Evolutionary conservation across 35 echinoderm and acorn worm genomes (phyloP).

Genomic region (Amphiura filiformis): DNA sequence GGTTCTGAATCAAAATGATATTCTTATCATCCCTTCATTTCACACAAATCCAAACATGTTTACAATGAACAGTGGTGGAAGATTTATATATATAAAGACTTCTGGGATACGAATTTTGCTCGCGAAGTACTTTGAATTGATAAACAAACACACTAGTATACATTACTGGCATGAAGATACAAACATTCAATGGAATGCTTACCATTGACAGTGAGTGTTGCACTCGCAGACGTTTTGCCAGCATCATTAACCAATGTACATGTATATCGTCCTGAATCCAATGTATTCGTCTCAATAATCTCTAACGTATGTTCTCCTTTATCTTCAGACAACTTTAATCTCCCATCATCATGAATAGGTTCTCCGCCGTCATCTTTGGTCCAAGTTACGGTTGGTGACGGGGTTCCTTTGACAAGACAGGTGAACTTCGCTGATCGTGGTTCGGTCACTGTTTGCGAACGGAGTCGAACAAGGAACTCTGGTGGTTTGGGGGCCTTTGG

Average conservation of each 20-base stretch:
- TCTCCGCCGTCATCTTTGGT: slow-evolving; percentile 47
- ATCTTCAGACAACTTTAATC: slow-evolving; percentile 61
- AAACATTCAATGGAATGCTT: slow-evolving; percentile 11
- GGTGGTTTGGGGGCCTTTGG: slow-evolving; percentile 27
- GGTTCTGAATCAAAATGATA: too few species aligned
- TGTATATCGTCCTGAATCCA: slow-evolving; percentile 73
- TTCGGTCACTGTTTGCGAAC: slow-evolving; percentile 44
- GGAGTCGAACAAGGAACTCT: slow-evolving; percentile 61
- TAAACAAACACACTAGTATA: too few species aligned
- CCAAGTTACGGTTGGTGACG: slow-evolving; percentile 67
- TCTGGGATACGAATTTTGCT: too few species aligned
- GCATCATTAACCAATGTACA: slow-evolving; percentile 58
- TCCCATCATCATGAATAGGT: slow-evolving; percentile 31
- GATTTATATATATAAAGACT: too few species aligned
- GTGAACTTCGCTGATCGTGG: slow-evolving; percentile 47
- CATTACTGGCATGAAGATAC: too few species aligned
- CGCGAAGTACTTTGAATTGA: too few species aligned
- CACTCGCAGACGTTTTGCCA: slow-evolving; percentile 52
- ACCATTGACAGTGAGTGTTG: slow-evolving; percentile 64
- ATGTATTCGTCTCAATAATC: slow-evolving; percentile 45
- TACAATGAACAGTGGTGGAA: too few species aligned
- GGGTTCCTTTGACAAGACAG: slow-evolving; percentile 71
- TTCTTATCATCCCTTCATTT: too few species aligned
- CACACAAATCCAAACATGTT: too few species aligned
- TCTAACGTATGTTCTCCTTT: slow-evolving; percentile 46